Evolutionary conservation across 2,797 vertebrate species (phyloP), one percentile per base, ranked within the genome.

Genomic region (Siniperca obscura): DNA sequence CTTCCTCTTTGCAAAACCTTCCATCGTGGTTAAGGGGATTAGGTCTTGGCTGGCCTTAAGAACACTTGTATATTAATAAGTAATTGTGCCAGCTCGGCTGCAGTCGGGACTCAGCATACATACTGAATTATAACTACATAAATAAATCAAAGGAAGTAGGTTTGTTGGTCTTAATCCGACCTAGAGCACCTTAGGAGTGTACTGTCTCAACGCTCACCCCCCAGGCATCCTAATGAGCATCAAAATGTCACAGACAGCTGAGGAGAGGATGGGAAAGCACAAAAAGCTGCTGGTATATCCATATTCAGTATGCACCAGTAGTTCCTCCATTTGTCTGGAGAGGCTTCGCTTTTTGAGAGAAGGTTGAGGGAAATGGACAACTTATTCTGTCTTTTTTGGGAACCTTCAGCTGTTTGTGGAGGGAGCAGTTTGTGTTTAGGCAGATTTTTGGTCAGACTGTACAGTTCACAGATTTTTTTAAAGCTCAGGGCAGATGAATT

Each of bases 211-310:
- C 9, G 17, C 80, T 76, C 46, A 19, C 60, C 6, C 70, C 55
- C 65, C 61, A 40, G 65, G 88, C 89, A 90, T 92, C 82, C 87
- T 87, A 91, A 95, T 94, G 91, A 93, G 88, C 87, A 14, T 67
- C 87, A 27, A 87, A 91, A 92, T 89, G 88, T 85, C 90, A 88
- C 70, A 66, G 76, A 81, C 73, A 78, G 74, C 74, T 19, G 76
- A 86, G 72, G 71, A 74, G 64, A 64, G 59, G 74, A 82, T 74
- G 44, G 53, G 60, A 82, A 77, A 76, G 60, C 74, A 80, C 50
- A 83, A 60, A 66, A 70, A 73, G 80, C 80, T 50, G 76, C 69
- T 70, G 74, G 71, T 82, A 68, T n/a, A 68, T 65, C 70, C 61
- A 62, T 65, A 78, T 89, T 90, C 83, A 74, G 83, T 90, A 93